Base-by-base conservation (phyloP, 2,888 invertebrate genomes). In the Leptogaster cylindrica region DNA sequence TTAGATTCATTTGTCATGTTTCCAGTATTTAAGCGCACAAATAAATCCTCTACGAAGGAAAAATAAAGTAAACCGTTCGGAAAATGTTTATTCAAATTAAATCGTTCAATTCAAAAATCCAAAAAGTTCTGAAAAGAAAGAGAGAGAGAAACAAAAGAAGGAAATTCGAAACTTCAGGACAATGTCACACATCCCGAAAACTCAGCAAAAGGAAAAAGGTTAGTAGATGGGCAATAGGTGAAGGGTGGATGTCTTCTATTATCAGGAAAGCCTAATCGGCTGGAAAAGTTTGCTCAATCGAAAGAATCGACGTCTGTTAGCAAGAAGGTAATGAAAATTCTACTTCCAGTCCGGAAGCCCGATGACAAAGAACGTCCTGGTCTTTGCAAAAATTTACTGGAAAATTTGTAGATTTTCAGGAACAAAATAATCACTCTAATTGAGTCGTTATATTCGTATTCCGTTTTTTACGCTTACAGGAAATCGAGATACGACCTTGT, bases 211-310 rank as follows among this genome's bases (percentile, higher is more conserved):
- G 61, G 27, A 23, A 41, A 12, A 41, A 6, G 10, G 28, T 8
- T 31, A 52, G 10, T 31, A 52, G 14, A 10, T 25, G 27, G 27
- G 61, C 25, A 27, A 28, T 61, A 28, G 41, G 18, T 27, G 61
- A 61, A 44, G 61, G 41, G 61, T 39, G 44, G 20, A 44, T 61
- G 44, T 61, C 44, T 41, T 27, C 61, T 44, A 44, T 44, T 61
- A 44, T 61, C 61, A 44, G 44, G 14, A 44, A 44, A 44, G 27
- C 28, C 28, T 61, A 61, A 61, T 61, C 61, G 44, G 28, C 16
- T 61, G 61, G 61, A 61, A 61, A 61, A 61, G 61, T 61, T 61
- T 61, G 61, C 44, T 61, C 61, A 61, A 41, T 61, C 61, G 61
- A 61, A 61, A 61, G 61, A 61, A 61, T 44, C 44, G 61, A 61